Percentiles rank a stretch among this genome's conserved stretches.
phyloP scores from a whole-genome alignment of 2,888 invertebrate genomes.

The Nomada fabriciana region DNA sequence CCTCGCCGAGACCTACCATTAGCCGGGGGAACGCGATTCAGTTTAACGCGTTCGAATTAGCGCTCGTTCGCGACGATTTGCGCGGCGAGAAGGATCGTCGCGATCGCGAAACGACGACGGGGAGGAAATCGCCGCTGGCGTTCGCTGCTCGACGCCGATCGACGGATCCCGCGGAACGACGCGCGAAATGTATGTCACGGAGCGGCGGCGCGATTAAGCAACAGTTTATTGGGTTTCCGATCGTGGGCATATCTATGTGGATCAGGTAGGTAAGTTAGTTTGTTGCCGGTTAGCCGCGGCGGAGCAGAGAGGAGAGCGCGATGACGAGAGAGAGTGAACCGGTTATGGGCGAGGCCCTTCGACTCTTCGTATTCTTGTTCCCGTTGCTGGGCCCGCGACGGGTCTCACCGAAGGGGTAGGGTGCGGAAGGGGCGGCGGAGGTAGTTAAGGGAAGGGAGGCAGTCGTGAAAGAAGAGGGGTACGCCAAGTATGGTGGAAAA shows the following conservation, averaged over 20 bases:
- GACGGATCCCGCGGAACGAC: not conserved
- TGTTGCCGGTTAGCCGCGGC: constrained; percentile 71
- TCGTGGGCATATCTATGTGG: constrained; percentile 67
- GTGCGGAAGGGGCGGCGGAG: constrained; percentile 35
- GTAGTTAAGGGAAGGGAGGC: constrained; percentile 57
- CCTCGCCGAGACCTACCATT: not conserved
- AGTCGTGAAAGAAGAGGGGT: constrained; percentile 67
- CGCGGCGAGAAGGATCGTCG: not conserved
- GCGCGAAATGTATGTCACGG: constrained; percentile 43
- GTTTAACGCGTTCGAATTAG: constrained; percentile 15
- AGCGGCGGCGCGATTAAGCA: constrained; percentile 44
- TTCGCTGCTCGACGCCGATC: not conserved
- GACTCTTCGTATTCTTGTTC: constrained; percentile 77
- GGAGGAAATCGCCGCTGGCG: too few species aligned
- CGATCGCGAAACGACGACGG: not conserved
- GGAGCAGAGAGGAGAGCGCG: constrained; percentile 65
- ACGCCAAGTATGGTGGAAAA: constrained; percentile 84
- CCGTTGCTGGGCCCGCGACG: constrained; percentile 68
- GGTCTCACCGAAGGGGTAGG: constrained; percentile 49
- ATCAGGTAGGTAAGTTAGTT: constrained; percentile 71
- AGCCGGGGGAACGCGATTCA: not conserved
- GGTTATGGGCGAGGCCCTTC: constrained; percentile 84
- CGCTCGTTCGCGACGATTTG: not conserved
- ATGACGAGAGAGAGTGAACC: constrained; percentile 81
- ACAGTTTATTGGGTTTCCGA: constrained; percentile 58